Conservation (phyloP, 1,140 invertebrate genomes). For the Muscidifurax raptorellus region DNA sequence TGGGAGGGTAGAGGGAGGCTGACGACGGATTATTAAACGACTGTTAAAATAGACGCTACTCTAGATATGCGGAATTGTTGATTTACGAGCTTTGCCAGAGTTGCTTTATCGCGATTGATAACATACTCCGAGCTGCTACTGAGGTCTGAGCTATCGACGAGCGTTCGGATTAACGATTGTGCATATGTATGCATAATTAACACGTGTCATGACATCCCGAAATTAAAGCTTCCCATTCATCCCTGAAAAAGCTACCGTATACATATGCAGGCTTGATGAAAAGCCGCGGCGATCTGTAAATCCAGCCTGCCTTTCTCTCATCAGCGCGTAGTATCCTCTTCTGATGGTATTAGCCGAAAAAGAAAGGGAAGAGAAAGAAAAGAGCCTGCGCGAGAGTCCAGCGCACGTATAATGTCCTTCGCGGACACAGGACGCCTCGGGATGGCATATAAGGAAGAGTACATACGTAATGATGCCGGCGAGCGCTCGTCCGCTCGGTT, state of each 20-base stretch:
- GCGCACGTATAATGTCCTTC: not conserved
- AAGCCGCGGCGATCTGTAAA: not conserved
- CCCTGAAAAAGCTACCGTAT: too few relatives aligned
- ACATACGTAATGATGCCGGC: not conserved
- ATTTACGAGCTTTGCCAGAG: not conserved
- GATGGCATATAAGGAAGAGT: not conserved
- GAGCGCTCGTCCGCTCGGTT: conserved; percentile 14
- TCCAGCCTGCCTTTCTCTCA: not conserved
- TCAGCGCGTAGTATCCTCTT: not conserved
- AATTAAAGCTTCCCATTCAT: too few relatives aligned
- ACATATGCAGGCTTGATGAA: too few relatives aligned
- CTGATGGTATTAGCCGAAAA: not conserved
- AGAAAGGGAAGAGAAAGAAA: not conserved
- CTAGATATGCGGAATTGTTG: not conserved
- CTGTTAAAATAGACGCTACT: not conserved
- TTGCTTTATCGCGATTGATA: too few relatives aligned
- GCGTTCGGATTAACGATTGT: too few relatives aligned
- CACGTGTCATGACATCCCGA: too few relatives aligned
- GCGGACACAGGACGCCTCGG: not conserved
- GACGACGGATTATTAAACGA: not conserved
- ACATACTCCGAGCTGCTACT: too few relatives aligned
- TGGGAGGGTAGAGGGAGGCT: not conserved
- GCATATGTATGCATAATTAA: too few relatives aligned
- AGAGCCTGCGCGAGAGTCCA: not conserved
- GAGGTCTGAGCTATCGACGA: too few relatives aligned